These are phyloP conservation scores for Brachionus calyciflorus DNA, from an alignment of 1,140 invertebrate genomes.

Conservation along the genomic window DNA sequence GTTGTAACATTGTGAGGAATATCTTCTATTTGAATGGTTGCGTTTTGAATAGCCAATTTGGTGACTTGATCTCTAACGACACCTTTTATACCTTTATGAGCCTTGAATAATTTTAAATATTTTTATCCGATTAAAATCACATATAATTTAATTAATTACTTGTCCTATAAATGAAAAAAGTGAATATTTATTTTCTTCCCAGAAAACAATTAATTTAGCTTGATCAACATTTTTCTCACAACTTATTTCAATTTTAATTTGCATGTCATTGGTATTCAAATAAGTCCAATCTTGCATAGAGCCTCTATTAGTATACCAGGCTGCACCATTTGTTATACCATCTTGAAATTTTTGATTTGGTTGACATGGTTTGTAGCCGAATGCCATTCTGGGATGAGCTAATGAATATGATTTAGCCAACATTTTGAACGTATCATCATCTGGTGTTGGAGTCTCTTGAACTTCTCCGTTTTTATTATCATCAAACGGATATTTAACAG, in stretches of 20 bases:
- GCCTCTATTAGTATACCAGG: constrained; percentile 48
- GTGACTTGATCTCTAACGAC: constrained; percentile 15
- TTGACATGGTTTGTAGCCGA: neutral
- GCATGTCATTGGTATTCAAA: constrained; percentile 93
- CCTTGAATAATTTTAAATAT: neutral
- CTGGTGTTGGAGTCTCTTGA: constrained; percentile 24
- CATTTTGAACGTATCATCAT: constrained; percentile 41
- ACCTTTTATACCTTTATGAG: constrained; percentile 28
- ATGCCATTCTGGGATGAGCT: neutral
- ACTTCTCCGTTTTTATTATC: neutral
- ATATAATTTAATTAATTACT: constrained; percentile 65
- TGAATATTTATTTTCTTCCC: constrained; percentile 87
- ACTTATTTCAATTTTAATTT: constrained; percentile 91
- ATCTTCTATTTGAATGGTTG: constrained; percentile 7
- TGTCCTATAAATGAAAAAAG: constrained; percentile 72
- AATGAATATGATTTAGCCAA: constrained; percentile 30
- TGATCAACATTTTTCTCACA: constrained; percentile 88
- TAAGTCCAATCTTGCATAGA: constrained; percentile 99
- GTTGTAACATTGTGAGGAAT: constrained; percentile 33
- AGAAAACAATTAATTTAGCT: constrained; percentile 74
- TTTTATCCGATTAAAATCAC: neutral
- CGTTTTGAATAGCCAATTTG: neutral
- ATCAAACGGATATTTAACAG: constrained; percentile 75
- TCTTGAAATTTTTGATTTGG: neutral
- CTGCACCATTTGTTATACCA: constrained; percentile 47